A percentile compares a stretch with the other conserved stretches of the same genome.
Evolutionary conservation across 2,888 invertebrate species (phyloP).

Genomic region (Drosophila anceps): DNA sequence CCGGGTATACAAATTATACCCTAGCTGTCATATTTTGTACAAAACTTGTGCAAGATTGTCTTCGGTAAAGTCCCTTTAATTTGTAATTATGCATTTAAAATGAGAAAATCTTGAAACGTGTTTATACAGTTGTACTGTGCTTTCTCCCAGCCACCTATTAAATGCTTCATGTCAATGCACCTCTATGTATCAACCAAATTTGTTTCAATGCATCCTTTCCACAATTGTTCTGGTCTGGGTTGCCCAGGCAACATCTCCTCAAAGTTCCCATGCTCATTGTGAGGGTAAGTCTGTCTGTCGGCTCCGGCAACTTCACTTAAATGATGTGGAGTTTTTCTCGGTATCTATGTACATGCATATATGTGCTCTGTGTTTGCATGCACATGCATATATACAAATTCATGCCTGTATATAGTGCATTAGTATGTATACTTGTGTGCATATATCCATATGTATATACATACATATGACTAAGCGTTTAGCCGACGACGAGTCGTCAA

Average conservation of each 20-base stretch:
- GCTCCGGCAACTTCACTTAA: constrained; percentile 58
- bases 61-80: too few relatives aligned
- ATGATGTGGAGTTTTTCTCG: constrained; percentile 54
- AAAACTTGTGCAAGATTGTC: too few relatives aligned
- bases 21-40: too few relatives aligned
- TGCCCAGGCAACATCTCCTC: constrained; percentile 27
- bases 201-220: constrained; percentile 56
- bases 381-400: neutral
- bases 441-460: constrained; percentile 1
- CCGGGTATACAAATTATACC: too few relatives aligned
- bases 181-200: constrained; percentile 59
- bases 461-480: constrained; percentile 38
- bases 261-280: neutral
- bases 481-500: constrained; percentile 49
- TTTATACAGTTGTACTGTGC: neutral
- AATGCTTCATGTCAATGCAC: constrained; percentile 56
- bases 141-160: constrained; percentile 23
- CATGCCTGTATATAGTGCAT: constrained; percentile 18
- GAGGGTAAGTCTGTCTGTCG: constrained; percentile 27
- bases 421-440: constrained; percentile 8
- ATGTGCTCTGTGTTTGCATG: constrained; percentile 21
- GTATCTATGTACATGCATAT: constrained; percentile 32
- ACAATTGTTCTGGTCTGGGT: constrained; percentile 17
- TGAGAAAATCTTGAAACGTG: neutral
- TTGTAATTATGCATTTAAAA: neutral